Base-by-base conservation (phyloP, 1,140 invertebrate species). In the Thrips palmi region DNA sequence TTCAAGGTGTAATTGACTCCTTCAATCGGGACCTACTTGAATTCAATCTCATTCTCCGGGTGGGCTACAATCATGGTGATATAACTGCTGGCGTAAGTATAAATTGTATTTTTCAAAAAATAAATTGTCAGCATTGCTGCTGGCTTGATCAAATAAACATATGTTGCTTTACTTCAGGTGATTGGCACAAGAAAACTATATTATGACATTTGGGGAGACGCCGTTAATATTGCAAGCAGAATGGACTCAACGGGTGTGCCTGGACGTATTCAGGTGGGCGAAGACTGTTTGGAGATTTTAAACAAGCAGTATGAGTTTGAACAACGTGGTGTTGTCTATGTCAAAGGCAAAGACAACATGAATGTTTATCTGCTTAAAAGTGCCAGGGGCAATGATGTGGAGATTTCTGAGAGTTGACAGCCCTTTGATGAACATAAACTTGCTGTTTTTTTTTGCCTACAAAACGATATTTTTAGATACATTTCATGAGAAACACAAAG, bases 181-280 rank as follows among this genome's bases (percentile, higher is more conserved):
- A 94, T 97, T 33, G 92, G 92, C 0, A 94, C 89, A 1, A 85
- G 83, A 0, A 97, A 96, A 52, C 62, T 96, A 12, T 87, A 91
- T 50, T 97, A 94, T 47, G 93, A 97, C 55, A 96, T 97, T 36
- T 97, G 93, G 93, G 92, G 93, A 0, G 91, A 97, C 59, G 88
- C 92, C 0, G 91, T 96, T 0, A 97, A 97, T 59, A 92, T 97
- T 36, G 88, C 92, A 0, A 89, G 83, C 3, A 63, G 92, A 36
- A 94, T 86, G 92, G 92, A 97, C 53, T 89, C 86, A 1, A 91
- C 85, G 0, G 84, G 86, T 0, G 71, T 93, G 1, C 66, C 73
- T 4, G 80, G 84, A 37, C 63, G 76, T 36, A 88, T 93, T 44
- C 89, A 97, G 55, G 73, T 93, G 6, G 75, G 77, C 1, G 75